These are phyloP conservation scores for Poecilobothrus nobilitatus DNA, from an alignment of 2,888 invertebrate species.

Conservation along the genomic window DNA sequence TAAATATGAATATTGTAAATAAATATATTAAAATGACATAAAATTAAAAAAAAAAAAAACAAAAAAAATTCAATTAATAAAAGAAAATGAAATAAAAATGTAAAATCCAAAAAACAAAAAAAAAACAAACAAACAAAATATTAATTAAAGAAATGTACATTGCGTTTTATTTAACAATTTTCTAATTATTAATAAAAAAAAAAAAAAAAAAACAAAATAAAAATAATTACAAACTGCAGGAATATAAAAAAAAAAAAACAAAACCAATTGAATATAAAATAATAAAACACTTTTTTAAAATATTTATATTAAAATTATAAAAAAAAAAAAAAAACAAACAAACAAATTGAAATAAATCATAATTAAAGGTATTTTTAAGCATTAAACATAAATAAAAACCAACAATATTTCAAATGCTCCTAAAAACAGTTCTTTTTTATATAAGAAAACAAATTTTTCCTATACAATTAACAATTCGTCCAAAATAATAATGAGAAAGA, in stretches of 20 bases:
- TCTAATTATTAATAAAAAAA: not conserved
- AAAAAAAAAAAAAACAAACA: constrained; percentile 18
- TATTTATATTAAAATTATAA: constrained; percentile 8
- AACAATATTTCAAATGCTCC: constrained; percentile 19
- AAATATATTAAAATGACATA: not conserved
- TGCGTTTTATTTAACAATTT: not conserved
- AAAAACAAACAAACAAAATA: too few species aligned
- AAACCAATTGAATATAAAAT: constrained; percentile 25
- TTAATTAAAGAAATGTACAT: not conserved
- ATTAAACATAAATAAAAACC: constrained; percentile 14
- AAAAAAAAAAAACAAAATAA: not conserved
- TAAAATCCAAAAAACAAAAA: not conserved
- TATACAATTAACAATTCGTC: constrained; percentile 24
- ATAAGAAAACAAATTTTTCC: constrained; percentile 17
- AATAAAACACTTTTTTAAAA: constrained; percentile 23
- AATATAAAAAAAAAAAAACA: constrained; percentile 21
- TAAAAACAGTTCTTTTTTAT: constrained; percentile 25
- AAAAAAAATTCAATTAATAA: not conserved
- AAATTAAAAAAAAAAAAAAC: not conserved
- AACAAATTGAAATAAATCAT: constrained; percentile 20
- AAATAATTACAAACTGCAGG: not conserved
- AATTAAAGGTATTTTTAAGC: constrained; percentile 26
- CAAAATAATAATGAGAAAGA: constrained; percentile 14
- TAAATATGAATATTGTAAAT: constrained; percentile 1
- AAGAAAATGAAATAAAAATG: not conserved